Evolutionary conservation across 2,113 vertebrate species (phyloP), one percentile per base, ranked within the genome.

Genomic region (Pluvialis apricaria): DNA sequence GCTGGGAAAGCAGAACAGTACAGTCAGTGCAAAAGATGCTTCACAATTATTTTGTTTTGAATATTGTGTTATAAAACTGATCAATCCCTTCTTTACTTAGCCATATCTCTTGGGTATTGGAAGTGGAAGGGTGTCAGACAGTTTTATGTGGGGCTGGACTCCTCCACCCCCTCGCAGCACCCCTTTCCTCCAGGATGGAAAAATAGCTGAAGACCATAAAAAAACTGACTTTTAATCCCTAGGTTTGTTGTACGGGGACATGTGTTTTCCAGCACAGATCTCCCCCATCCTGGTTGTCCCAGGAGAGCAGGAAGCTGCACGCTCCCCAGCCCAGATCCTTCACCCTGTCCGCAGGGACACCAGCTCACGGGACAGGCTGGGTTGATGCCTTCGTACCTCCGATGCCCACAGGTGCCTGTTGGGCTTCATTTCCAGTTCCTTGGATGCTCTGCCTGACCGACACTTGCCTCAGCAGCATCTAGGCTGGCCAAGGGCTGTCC

Each of bases 351-450:
- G 20, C 19, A 29, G 34, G 68, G 38, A 61, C 34, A 75, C 20
- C 72, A n/a, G 51, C 34, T 38, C 34, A 26, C 8, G 51, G 10
- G 44, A 82, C 34, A 45, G 14, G 34, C 18, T 78, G 52, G 31
- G 25, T 60, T 54, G 58, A 72, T 8, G 25, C 28, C 11, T 32
- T 20, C 25, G 31, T n/a, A 31, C 34, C 47, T 86, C 17, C 3
- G 38, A 93, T 87, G 80, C 86, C 80, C 89, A 62, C 79, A 97
- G 92, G 86, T 92, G 70, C 92, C 69, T 20, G 21, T 2, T 2
- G 8, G 40, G 34, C 89, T 96, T 89, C 40, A 78, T 54, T 96
- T 95, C 82, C 90, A 71, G 84, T 96, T 96, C 96, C 94, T 83
- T 7, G 52, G 90, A 83, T 51, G 31, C 69, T 86, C 80, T 85